Conservation (phyloP, 1,140 invertebrate genomes). For the Carcinoscorpius rotundicauda region DNA sequence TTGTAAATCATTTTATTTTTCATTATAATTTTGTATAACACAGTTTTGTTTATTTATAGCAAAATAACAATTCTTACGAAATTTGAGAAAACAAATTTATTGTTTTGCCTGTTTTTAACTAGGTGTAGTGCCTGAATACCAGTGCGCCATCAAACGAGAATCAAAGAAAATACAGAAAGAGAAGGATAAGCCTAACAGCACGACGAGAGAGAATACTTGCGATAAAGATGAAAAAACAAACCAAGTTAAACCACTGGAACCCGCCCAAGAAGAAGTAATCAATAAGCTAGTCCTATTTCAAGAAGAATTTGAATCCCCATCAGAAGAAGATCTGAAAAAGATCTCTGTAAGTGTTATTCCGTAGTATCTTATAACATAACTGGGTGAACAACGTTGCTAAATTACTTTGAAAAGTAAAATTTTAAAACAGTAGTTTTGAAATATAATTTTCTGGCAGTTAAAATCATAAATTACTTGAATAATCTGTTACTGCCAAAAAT, state of each 20-base stretch:
- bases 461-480: no score
- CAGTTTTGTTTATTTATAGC: no score
- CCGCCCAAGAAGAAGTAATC: slow-evolving; percentile 86
- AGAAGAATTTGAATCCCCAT: slow-evolving; percentile 91
- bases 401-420: no score
- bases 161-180: slow-evolving; percentile 80
- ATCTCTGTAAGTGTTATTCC: slow-evolving; percentile 50
- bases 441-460: no score
- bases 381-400: no score
- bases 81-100: background rate
- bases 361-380: no score
- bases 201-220: slow-evolving; percentile 35
- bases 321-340: slow-evolving; percentile 80
- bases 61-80: no score
- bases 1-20: no score
- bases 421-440: no score
- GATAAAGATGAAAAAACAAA: slow-evolving; percentile 20
- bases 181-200: slow-evolving; percentile 62
- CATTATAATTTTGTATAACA: no score
- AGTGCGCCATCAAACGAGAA: slow-evolving; percentile 89
- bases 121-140: slow-evolving; percentile 89
- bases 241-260: slow-evolving; percentile 39
- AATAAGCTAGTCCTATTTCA: slow-evolving; percentile 91
- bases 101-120: slow-evolving; percentile 3
- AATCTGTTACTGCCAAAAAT: no score